Base-by-base conservation (phyloP, 2,113 vertebrate species). In the Potamarius usumacintae region DNA sequence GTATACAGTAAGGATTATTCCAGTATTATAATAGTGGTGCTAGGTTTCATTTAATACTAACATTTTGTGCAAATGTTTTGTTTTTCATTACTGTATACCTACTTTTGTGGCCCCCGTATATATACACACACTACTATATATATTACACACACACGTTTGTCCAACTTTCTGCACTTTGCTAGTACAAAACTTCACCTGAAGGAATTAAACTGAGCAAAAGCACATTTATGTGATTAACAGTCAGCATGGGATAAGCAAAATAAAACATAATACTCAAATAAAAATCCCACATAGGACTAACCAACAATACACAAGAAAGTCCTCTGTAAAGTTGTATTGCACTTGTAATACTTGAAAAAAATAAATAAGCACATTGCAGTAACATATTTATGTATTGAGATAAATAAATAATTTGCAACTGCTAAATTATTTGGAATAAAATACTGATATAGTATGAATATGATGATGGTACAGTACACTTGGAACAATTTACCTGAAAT, bases 401-500 rank as follows among this genome's bases (percentile, higher is more conserved):
- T 22, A n/a, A n/a, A n/a, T 63, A 8, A 25, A 62, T 69, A 6
- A 69, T 30, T n/a, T 22, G 53, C 18, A 62, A 22, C 7, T 62
- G 18, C 7, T 25, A 77, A 22, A 50, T 50, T 52, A 79, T 79
- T 52, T 27, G 20, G 52, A 12, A 17, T 25, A 18, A 57, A 58
- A 20, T 17, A 81, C 15, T 20, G 1, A 74, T 20, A 72, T 1
- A 25, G 48, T 25, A 83, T 11, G 22, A 52, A 55, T 5, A 30
- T 18, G 20, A 12, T 0, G 5, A 17, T 8, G 9, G 15, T 34
- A 14, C 42, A 52, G 30, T 34, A 62, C 7, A 65, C 5, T 25
- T 57, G 53, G 27, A 55, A 50, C 17, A 34, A 15, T 20, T 48
- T 78, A 98, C 98, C 96, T 98, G 98, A 88, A 99, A 99, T 67